Evolutionary conservation across 2,888 invertebrate species (phyloP), one percentile per base, ranked within the genome.

Genomic region (Serrognathus titanus): DNA sequence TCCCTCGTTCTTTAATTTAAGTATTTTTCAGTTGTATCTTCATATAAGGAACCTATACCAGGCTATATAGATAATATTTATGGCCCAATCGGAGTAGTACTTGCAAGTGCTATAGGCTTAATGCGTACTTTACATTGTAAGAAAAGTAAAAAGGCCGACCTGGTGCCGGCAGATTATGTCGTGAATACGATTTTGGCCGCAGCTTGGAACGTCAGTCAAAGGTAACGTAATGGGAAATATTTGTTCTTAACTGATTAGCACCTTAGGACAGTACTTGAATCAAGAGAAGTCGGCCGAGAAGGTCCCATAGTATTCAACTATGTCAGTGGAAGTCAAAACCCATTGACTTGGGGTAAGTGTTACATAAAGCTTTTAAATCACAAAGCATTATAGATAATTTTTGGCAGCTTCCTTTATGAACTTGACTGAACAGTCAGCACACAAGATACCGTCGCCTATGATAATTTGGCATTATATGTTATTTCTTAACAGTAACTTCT

Each of bases 271-370:
- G 4, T 5, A 24, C 24, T 6, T 24, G 24, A 5, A 5, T 4
- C 24, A 1, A 1, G 2, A 1, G 24, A 3, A 2, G 4, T 1
- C 24, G 5, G 4, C 4, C 3, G 4, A 20, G 12, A 39, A 39
- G 40, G 4, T 40, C 4, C 83, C 47, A 86, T 89, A 0, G 86
- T 96, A 62, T 94, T 92, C 79, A 94, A 96, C 78, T 92, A 86
- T 76, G 91, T 93, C 1, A 90, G 93, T 0, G 89, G 93, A 0
- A 83, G 84, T 1, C 85, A 92, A 65, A 92, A 93, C 69, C 89
- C 91, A 0, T 78, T 94, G 49, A 89, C 86, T 0, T 96, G 93
- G 91, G 85, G 85, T 5, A 78, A 87, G 51, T 81, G 39, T 16
- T 16, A 16, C 1, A 16, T 16, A 16, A 16, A 2, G 2, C 1